These are phyloP conservation scores for Amblyjoppa proteus DNA, from an alignment of 2,888 invertebrate species.

Conservation along the genomic window DNA sequence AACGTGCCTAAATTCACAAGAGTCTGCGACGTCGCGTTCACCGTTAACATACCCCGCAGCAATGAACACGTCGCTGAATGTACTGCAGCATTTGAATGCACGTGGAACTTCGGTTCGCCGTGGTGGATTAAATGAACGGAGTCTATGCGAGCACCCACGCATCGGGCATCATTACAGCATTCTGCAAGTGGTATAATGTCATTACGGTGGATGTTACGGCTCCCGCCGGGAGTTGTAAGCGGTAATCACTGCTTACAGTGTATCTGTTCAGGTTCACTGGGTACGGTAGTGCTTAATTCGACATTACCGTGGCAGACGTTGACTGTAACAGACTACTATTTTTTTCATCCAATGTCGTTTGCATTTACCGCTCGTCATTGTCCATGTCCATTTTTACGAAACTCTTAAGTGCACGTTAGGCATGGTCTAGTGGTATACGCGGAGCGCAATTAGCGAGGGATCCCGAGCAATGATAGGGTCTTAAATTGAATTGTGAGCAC, in stretches of 20 bases:
- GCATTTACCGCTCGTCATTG: conserved; percentile 35
- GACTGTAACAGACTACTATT: conserved; percentile 11
- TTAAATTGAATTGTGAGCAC: conserved; percentile 49
- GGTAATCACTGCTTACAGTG: conserved; percentile 52
- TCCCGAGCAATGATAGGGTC: conserved; percentile 25
- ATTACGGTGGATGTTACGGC: conserved; percentile 74
- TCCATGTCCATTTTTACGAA: conserved; percentile 23
- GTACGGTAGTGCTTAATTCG: conserved; percentile 16
- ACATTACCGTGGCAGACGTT: conserved; percentile 1
- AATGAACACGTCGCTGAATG: conserved; percentile 62
- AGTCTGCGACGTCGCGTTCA: conserved; percentile 26
- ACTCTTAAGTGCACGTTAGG: conserved; percentile 12
- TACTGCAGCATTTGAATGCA: conserved; percentile 47
- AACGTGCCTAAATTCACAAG: conserved; percentile 25
- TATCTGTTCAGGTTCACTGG: conserved; percentile 41
- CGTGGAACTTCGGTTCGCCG: conserved; percentile 65
- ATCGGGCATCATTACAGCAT: conserved; percentile 75
- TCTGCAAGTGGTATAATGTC: conserved; percentile 77
- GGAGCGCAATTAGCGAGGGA: conserved; percentile 47
- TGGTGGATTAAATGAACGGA: conserved; percentile 71
- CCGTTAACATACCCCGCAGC: conserved; percentile 59
- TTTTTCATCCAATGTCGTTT: not conserved
- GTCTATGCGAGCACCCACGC: conserved; percentile 75
- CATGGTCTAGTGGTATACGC: not conserved
- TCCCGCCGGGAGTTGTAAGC: conserved; percentile 50